Conservation (phyloP, 2,888 invertebrate species). For the Rhimphoctona megacephalus region DNA sequence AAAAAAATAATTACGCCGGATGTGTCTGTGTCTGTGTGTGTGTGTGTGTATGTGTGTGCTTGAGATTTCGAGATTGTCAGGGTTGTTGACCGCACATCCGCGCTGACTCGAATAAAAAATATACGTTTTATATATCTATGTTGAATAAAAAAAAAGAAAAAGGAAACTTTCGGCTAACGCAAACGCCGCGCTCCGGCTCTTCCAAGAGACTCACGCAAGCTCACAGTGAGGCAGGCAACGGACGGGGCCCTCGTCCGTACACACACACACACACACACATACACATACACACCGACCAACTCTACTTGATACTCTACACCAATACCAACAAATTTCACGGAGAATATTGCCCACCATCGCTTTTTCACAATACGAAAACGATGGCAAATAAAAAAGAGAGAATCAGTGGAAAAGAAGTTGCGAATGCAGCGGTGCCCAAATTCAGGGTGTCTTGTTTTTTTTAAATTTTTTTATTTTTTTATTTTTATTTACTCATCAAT, state of each 20-base stretch:
- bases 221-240: slow-evolving; percentile 83
- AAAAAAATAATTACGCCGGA: neutral
- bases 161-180: slow-evolving; percentile 45
- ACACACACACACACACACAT: neutral
- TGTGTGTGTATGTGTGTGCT: neutral
- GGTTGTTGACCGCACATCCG: slow-evolving; percentile 80
- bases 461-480: neutral
- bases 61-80: slow-evolving; percentile 59
- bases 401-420: slow-evolving; percentile 28
- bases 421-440: slow-evolving; percentile 33
- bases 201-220: slow-evolving; percentile 82
- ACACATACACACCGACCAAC: slow-evolving; percentile 20
- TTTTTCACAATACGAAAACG: slow-evolving; percentile 33
- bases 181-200: slow-evolving; percentile 63
- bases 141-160: neutral
- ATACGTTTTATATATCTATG: neutral
- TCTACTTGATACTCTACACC: slow-evolving; percentile 18
- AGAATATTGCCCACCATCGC: slow-evolving; percentile 9
- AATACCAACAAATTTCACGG: slow-evolving; percentile 10
- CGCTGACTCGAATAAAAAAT: slow-evolving; percentile 32
- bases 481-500: neutral
- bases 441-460: neutral
- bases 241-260: slow-evolving; percentile 64
- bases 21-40: no score
- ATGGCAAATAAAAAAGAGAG: slow-evolving; percentile 9